phyloP scores from a whole-genome alignment of 2,888 invertebrate genomes.

The Gari tellinella region DNA sequence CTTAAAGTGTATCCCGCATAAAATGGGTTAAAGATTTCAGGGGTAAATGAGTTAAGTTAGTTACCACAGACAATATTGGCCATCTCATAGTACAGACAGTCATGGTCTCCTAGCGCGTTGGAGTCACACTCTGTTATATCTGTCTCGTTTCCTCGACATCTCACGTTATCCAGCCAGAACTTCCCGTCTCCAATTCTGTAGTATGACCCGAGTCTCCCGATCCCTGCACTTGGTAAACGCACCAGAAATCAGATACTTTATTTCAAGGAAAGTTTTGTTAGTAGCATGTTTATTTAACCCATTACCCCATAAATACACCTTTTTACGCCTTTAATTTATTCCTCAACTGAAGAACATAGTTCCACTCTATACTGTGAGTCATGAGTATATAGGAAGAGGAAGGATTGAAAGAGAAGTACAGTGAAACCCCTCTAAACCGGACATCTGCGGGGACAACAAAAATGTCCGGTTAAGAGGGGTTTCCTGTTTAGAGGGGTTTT shows the following conservation, averaged over 20 bases:
- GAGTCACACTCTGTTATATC: constrained; percentile 29
- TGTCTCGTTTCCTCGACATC: constrained; percentile 40
- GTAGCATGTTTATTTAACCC: not conserved
- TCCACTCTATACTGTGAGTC: too few species aligned
- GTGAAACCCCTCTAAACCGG: too few species aligned
- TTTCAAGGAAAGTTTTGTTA: too few species aligned
- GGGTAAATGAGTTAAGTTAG: constrained; percentile 8
- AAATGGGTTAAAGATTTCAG: too few species aligned
- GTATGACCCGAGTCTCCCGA: not conserved
- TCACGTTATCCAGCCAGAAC: constrained; percentile 50
- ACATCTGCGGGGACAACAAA: too few species aligned
- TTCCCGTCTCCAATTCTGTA: constrained; percentile 46
- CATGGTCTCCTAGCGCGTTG: constrained; percentile 30
- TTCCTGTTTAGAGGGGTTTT: too few species aligned
- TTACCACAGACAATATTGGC: constrained; percentile 46
- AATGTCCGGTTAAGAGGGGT: too few species aligned
- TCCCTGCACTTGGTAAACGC: not conserved
- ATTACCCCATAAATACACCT: not conserved
- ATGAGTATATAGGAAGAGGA: too few species aligned
- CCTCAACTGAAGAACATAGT: too few species aligned
- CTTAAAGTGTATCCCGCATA: too few species aligned
- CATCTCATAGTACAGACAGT: constrained; percentile 44
- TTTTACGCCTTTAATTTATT: too few species aligned
- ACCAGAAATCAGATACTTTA: not conserved
- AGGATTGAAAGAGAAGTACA: too few species aligned